Base-by-base conservation (phyloP, 2,797 vertebrate species). In the Tapirus indicus region DNA sequence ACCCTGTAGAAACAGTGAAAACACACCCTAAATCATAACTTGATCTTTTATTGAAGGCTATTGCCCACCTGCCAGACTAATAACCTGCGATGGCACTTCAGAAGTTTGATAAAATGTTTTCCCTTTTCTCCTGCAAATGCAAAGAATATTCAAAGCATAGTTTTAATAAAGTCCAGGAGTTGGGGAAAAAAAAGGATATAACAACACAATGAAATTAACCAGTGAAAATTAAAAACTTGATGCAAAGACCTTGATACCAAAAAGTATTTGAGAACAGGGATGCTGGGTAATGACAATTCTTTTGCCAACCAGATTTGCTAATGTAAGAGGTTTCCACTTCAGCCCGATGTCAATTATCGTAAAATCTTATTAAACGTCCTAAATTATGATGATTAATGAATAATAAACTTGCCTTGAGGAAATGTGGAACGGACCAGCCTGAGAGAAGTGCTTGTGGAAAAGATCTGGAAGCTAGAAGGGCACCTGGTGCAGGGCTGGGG, bases 381-480 rank as follows among this genome's bases (percentile, higher is more conserved):
- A 16, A 78, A 25, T 8, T 2, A 21, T 5, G n/a, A 35, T 35
- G 52, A 25, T 8, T 8, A 56, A 35, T 35, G 32, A 16, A 54
- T 25, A 35, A 25, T 20, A 18, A n/a, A 56, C 20, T 77, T 35
- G 49, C 12, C n/a, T 56, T 3, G 6, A 25, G 52, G 32, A 56
- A 78, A 35, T 78, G 35, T 0, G 7, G 35, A 56, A 17, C 21
- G 35, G 49, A 8, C 0, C 0, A 25, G n/a, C 7, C 49, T 25
- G 4, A 25, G 49, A 56, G 52, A 35, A 9, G 32, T 8, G 49
- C 20, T 56, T 25, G 12, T 23, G 32, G 49, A 2, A 78, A 78
- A 35, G 75, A 7, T 32, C 49, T 5, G 49, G 49, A 78, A 35
- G 20, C 75, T 35, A 32, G 4, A 27, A 35, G 49, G 32, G 75